Percentiles rank a stretch among this genome's conserved stretches.
phyloP scores from a whole-genome alignment of 2,797 vertebrate genomes.

The Leucoraja ocellata region DNA sequence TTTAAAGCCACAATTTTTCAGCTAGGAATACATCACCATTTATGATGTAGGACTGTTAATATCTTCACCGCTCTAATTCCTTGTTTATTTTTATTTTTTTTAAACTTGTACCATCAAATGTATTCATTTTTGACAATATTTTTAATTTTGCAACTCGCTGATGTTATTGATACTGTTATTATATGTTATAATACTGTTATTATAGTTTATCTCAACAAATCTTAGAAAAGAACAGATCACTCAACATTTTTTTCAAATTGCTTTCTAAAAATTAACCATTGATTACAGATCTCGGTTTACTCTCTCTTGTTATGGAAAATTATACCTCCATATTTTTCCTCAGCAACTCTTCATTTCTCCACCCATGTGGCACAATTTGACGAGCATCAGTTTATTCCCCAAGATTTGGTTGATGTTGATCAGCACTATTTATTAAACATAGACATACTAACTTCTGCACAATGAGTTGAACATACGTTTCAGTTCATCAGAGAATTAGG shows the following conservation, averaged over 20 bases:
- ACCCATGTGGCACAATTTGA: not conserved
- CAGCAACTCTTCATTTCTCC: not conserved
- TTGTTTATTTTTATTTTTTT: not conserved
- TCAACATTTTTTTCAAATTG: not conserved
- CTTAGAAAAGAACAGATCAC: not conserved
- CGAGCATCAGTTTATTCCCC: not conserved
- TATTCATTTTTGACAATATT: too few relatives aligned
- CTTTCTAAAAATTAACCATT: not conserved
- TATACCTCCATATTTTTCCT: not conserved
- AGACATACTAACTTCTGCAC: not conserved
- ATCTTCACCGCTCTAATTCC: not conserved
- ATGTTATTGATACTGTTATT: not conserved
- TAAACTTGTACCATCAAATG: too few relatives aligned
- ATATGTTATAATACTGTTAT: not conserved
- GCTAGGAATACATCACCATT: not conserved
- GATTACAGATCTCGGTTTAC: not conserved
- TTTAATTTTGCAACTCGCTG: too few relatives aligned
- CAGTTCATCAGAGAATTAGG: not conserved
- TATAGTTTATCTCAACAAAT: not conserved
- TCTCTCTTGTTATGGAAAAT: not conserved
- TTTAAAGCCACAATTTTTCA: not conserved
- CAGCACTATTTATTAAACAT: not conserved
- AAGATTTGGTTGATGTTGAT: not conserved
- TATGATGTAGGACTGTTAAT: not conserved
- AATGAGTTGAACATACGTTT: not conserved